A percentile compares a stretch with the other conserved stretches of the same genome.
Conservation (phyloP, 2,113 vertebrate genomes). For the Solenodon paradoxus region DNA sequence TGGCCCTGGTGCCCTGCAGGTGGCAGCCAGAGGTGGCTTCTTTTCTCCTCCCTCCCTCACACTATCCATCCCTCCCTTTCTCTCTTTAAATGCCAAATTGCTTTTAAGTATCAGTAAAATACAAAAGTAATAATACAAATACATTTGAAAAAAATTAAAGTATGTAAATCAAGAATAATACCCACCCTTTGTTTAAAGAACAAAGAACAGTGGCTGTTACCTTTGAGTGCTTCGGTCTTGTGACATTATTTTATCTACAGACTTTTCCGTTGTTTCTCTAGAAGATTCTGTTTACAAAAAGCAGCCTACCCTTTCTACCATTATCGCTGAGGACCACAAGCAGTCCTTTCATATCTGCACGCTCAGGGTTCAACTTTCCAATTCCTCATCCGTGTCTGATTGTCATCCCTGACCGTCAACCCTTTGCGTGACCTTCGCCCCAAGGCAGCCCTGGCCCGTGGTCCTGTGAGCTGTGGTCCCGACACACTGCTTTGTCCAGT, state of each 20-base stretch:
- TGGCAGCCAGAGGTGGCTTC: too few relatives aligned
- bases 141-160: too few relatives aligned
- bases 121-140: not conserved
- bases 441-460: too few relatives aligned
- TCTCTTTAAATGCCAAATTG: not conserved
- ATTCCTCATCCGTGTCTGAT: not conserved
- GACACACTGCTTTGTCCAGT: too few relatives aligned
- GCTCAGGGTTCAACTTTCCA: not conserved
- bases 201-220: not conserved
- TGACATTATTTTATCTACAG: not conserved
- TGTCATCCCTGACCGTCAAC: too few relatives aligned
- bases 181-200: not conserved
- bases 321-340: not conserved
- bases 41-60: not conserved
- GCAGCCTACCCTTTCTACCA: too few relatives aligned
- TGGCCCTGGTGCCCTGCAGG: too few relatives aligned
- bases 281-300: not conserved
- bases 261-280: not conserved
- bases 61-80: too few relatives aligned
- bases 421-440: too few relatives aligned
- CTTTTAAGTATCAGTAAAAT: not conserved
- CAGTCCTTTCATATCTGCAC: not conserved
- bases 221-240: not conserved
- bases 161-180: too few relatives aligned
- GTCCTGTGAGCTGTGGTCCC: too few relatives aligned